Percentiles rank a stretch among this genome's conserved stretches.
phyloP scores from a whole-genome alignment of 2,888 invertebrate genomes.

The Lasioglossum leucozonium region DNA sequence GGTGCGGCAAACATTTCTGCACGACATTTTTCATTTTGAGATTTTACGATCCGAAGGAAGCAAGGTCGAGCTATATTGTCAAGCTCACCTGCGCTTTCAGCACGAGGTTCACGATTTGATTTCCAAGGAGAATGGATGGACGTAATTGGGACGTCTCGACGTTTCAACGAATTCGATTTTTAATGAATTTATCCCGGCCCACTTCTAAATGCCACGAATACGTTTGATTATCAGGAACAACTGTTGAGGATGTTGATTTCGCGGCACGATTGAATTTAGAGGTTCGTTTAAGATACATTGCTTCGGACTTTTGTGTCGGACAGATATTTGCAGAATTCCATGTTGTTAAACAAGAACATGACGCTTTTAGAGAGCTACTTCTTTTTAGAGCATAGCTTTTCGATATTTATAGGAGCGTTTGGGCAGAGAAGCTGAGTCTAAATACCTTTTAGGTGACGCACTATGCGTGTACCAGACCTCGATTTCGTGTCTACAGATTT shows the following conservation, averaged over 20 bases:
- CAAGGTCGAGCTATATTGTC: not conserved
- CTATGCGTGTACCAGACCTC: slow-evolving; percentile 51
- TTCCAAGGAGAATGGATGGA: not conserved
- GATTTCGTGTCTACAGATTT: slow-evolving; percentile 40
- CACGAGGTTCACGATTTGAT: not conserved
- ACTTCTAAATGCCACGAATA: slow-evolving; percentile 22
- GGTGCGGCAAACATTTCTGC: not conserved
- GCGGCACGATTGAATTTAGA: slow-evolving; percentile 12
- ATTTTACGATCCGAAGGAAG: not conserved
- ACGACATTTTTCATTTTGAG: not conserved
- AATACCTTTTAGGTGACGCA: slow-evolving; percentile 46
- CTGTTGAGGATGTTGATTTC: not conserved
- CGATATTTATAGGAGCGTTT: slow-evolving; percentile 43
- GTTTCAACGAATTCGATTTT: slow-evolving; percentile 24
- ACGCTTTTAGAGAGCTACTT: not conserved
- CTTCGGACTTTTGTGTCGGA: not conserved
- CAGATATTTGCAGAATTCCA: not conserved
- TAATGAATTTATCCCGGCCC: not conserved
- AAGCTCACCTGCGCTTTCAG: not conserved
- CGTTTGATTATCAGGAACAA: not conserved
- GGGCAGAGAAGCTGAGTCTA: slow-evolving; percentile 35
- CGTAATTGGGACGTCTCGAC: slow-evolving; percentile 4
- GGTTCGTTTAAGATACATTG: not conserved
- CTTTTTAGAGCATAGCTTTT: slow-evolving; percentile 30
- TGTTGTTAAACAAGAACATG: not conserved